A percentile compares a stretch with the other conserved stretches of the same genome.
Conservation (phyloP, 2,888 invertebrate genomes). For the Andrena bicolor region DNA sequence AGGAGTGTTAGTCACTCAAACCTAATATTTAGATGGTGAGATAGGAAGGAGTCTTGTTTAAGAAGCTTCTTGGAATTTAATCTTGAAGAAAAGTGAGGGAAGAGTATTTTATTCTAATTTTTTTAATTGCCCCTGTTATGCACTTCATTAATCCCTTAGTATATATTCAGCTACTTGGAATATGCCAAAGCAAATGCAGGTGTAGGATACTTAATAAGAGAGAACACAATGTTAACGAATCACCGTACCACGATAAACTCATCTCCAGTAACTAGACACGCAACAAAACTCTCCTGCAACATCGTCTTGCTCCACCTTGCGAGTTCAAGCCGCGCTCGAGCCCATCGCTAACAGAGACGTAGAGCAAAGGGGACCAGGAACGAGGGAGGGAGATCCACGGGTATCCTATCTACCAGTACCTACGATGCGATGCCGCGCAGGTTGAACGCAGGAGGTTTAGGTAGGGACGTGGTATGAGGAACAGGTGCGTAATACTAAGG, state of each 20-base stretch:
- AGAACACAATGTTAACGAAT: not conserved
- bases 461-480: constrained; percentile 78
- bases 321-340: constrained; percentile 4
- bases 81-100: too few species aligned
- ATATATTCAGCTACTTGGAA: too few species aligned
- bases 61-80: not conserved
- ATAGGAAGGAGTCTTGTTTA: not conserved
- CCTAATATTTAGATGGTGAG: not conserved
- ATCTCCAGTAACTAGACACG: not conserved
- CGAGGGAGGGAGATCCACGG: constrained; percentile 66
- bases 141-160: too few species aligned
- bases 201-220: not conserved
- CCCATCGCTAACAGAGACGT: constrained; percentile 83
- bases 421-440: constrained; percentile 78
- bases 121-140: too few species aligned
- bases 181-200: too few species aligned
- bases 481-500: constrained; percentile 77
- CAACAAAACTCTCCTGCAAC: not conserved
- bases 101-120: too few species aligned
- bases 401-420: constrained; percentile 79
- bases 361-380: constrained; percentile 85
- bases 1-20: not conserved
- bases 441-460: constrained; percentile 82
- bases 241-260: not conserved
- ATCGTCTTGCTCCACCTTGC: not conserved